Evolutionary conservation across 2,797 vertebrate genomes (phyloP), one percentile per base, ranked within the genome.

Genomic region (Melanotaenia pygmaea): DNA sequence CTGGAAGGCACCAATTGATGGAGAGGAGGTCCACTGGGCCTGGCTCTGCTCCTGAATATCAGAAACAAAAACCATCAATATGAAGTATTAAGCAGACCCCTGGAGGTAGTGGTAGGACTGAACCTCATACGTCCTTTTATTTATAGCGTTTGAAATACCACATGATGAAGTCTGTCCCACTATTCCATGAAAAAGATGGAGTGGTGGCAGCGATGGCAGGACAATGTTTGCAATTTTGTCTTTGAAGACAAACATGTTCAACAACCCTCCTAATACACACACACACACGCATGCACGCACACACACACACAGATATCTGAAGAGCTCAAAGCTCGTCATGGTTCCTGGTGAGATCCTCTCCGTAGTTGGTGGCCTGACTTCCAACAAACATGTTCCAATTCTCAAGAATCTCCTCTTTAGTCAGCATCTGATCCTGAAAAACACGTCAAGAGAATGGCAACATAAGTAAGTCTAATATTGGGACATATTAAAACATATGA

Each of bases 331-430:
- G 95, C 72, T 99, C 98, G 38, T 98, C 97, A 0, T 98, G 98
- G 85, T 96, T 96, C 90, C 94, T 96, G 28, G 97, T 99, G 82
- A 99, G 97, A 76, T 99, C 98, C 82, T 99, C 98, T 59, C 98
- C 97, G 0, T 99, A 99, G 92, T 99, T 99, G 78, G 98, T 99
- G 80, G 98, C 98, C 85, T 99, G 98, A 89, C 98, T 99, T 87
- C 98, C 98, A 34, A 99, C 98, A 5, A 99, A 99, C 98, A 99
- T 99, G 91, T 98, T 98, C 98, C 98, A 99, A 82, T 99, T 99
- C 85, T 98, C 95, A n/a, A 99, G 80, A 85, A 99, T 94, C 86
- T 99, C 98, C 24, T 96, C 95, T 93, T 96, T 98, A 0, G 96
- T 97, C 79, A 99, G 90, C 88, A 94, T 95, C 83, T 98, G 94